A percentile compares a stretch with the other conserved stretches of the same genome.
Conservation (phyloP, 2,113 vertebrate species). For the Pterocles orientalis region DNA sequence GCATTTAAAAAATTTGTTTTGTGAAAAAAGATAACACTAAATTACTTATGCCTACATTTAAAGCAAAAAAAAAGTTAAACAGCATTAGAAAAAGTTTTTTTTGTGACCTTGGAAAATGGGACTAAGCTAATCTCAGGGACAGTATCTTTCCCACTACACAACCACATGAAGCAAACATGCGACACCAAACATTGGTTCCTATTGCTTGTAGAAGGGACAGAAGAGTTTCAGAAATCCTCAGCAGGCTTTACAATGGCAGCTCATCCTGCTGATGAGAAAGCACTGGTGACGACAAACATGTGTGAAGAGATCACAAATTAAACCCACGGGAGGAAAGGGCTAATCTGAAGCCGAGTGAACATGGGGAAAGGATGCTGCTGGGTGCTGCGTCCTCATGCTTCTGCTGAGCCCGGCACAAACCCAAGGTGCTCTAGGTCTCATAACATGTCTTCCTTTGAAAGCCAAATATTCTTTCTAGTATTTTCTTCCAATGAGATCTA, state of each 20-base stretch:
- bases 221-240: background rate
- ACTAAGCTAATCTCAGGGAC: background rate
- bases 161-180: rapidly evolving
- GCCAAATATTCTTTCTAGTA: background rate
- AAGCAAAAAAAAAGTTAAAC: background rate
- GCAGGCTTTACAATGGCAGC: background rate
- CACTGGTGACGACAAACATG: background rate
- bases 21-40: background rate
- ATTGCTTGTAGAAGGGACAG: background rate
- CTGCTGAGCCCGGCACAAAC: background rate
- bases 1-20: slow-evolving; percentile 55
- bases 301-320: background rate
- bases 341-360: background rate
- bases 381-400: background rate
- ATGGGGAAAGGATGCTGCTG: background rate
- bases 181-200: background rate
- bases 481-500: background rate
- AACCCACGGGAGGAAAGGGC: background rate
- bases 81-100: background rate
- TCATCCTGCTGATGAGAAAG: background rate
- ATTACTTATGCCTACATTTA: background rate
- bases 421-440: background rate
- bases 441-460: rapidly evolving
- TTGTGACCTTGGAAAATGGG: background rate
- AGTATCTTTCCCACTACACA: background rate